Percentiles rank a stretch among this genome's conserved stretches.
These are phyloP conservation scores for Vireo griseus DNA, from an alignment of 2,797 vertebrate species.

Conservation along the genomic window DNA sequence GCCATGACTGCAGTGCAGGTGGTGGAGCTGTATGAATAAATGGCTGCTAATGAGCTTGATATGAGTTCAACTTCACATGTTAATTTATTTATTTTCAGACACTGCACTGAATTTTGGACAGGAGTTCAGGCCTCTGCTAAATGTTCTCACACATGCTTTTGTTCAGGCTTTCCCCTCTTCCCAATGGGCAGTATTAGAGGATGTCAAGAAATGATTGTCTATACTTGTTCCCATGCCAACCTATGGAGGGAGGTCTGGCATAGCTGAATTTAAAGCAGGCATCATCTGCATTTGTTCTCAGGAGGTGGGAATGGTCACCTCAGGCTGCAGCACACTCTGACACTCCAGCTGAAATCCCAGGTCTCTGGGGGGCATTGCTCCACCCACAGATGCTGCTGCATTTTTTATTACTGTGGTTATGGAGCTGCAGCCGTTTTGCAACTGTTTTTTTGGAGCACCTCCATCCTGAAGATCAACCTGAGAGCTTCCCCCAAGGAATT, in stretches of 20 bases:
- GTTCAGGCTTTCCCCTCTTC: background rate
- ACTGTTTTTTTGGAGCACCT: background rate
- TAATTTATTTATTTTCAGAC: background rate
- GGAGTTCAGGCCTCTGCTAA: background rate
- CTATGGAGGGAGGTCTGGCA: background rate
- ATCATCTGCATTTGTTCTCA: background rate
- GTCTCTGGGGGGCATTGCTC: background rate
- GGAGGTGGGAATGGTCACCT: background rate
- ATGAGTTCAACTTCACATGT: background rate
- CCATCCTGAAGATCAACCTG: conserved; percentile 1
- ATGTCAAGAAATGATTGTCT: background rate
- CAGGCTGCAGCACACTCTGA: background rate
- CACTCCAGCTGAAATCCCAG: background rate
- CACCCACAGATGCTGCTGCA: background rate
- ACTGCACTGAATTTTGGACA: background rate
- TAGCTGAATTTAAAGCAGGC: background rate
- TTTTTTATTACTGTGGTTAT: background rate
- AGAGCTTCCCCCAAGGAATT: background rate
- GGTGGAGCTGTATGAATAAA: background rate
- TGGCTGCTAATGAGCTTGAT: background rate
- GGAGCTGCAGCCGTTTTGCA: background rate
- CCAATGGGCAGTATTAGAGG: background rate
- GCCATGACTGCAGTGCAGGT: background rate
- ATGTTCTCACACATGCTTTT: background rate
- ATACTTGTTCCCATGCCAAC: background rate